Conservation (phyloP, 1,140 invertebrate genomes). For the Elysia chlorotica region DNA sequence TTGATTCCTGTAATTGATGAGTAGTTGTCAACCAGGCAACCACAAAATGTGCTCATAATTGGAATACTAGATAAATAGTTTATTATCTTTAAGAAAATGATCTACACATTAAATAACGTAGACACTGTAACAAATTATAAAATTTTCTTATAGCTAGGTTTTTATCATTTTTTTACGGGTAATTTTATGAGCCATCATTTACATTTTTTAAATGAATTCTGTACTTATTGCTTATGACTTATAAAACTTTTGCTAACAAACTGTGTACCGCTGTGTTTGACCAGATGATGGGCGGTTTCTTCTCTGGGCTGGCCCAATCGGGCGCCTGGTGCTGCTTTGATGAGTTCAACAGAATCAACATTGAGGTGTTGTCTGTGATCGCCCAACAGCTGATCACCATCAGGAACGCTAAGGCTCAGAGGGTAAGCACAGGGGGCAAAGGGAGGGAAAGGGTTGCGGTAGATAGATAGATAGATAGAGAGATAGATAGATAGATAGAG, state of each 20-base stretch:
- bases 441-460: too few species aligned
- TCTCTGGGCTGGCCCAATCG: conserved; percentile 81
- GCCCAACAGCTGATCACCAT: conserved; percentile 64
- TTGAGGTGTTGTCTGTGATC: conserved; percentile 84
- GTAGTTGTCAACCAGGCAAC: neutral
- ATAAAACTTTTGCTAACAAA: too few species aligned
- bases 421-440: too few species aligned
- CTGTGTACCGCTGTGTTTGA: too few species aligned
- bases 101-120: too few species aligned
- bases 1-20: too few species aligned
- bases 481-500: too few species aligned
- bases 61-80: neutral
- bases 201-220: too few species aligned
- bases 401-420: conserved; percentile 65
- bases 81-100: too few species aligned
- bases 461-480: too few species aligned
- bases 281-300: conserved; percentile 88
- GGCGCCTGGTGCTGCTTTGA: conserved; percentile 93
- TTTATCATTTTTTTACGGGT: neutral
- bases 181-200: too few species aligned
- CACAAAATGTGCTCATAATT: neutral
- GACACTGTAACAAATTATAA: neutral
- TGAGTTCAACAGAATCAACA: conserved; percentile 89
- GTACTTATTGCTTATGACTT: too few species aligned
- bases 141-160: neutral